Conservation (phyloP, 1,140 invertebrate species). For the Neodiprion pinetum region DNA sequence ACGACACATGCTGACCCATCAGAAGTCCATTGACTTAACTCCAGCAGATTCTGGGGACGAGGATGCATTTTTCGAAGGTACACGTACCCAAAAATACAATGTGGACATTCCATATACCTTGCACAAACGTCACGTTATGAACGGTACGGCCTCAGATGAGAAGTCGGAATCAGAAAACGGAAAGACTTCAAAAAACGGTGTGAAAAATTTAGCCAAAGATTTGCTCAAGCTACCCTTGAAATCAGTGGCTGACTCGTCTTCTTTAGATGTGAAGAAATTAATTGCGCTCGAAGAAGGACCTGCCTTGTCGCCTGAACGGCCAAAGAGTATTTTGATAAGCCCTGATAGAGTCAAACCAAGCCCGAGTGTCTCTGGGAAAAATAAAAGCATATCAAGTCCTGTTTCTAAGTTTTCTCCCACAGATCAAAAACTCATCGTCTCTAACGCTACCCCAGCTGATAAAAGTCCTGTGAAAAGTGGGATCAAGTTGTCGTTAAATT, state of each 20-base stretch:
- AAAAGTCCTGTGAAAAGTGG: slow-evolving; percentile 43
- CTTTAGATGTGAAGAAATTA: slow-evolving; percentile 55
- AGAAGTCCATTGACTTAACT: slow-evolving; percentile 84
- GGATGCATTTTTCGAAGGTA: slow-evolving; percentile 69
- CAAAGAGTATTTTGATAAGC: slow-evolving; percentile 47
- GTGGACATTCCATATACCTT: slow-evolving; percentile 83
- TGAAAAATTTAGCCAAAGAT: slow-evolving; percentile 41
- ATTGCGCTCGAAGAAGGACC: slow-evolving; percentile 38
- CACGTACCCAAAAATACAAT: slow-evolving; percentile 61
- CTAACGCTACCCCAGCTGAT: slow-evolving; percentile 41
- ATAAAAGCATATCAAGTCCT: slow-evolving; percentile 45
- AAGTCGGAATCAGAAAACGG: slow-evolving; percentile 55
- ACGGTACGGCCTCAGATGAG: slow-evolving; percentile 73
- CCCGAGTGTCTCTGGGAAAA: slow-evolving; percentile 47
- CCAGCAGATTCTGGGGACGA: slow-evolving; percentile 83
- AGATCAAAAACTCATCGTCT: slow-evolving; percentile 38
- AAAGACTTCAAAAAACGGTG: slow-evolving; percentile 38
- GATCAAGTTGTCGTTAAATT: slow-evolving; percentile 30
- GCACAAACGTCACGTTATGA: slow-evolving; percentile 83
- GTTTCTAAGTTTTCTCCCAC: slow-evolving; percentile 54
- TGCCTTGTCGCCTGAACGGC: slow-evolving; percentile 44
- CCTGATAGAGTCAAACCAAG: slow-evolving; percentile 50
- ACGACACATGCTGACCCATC: slow-evolving; percentile 81
- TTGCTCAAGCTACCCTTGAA: slow-evolving; percentile 54
- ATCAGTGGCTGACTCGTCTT: slow-evolving; percentile 62